A percentile compares a stretch with the other conserved stretches of the same genome.
Evolutionary conservation across 2,113 vertebrate genomes (phyloP).

Genomic region (Lampris incognitus): DNA sequence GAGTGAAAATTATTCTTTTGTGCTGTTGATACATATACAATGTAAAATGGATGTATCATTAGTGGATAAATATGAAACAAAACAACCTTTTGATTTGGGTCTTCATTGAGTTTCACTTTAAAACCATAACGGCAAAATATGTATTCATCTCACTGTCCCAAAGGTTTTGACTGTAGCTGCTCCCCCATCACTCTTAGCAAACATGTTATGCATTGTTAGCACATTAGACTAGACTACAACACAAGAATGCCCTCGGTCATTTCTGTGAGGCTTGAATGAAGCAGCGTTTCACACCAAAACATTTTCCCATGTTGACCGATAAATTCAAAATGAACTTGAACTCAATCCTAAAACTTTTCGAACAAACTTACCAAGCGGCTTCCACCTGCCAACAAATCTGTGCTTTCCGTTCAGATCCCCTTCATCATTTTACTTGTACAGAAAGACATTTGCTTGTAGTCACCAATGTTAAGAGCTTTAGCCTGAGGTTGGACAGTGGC

Average conservation of each 20-base stretch:
- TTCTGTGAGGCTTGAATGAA: no score
- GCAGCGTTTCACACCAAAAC: not conserved
- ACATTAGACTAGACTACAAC: not conserved
- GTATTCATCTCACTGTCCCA: not conserved
- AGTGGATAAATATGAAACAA: not conserved
- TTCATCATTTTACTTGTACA: not conserved
- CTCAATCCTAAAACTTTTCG: slow-evolving; percentile 15
- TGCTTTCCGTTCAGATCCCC: slow-evolving; percentile 19
- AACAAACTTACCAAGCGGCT: not conserved
- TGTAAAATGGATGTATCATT: not conserved
- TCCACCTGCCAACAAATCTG: slow-evolving; percentile 10
- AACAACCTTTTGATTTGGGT: not conserved
- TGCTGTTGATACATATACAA: not conserved
- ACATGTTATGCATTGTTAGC: slow-evolving; percentile 1
- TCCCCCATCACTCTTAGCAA: slow-evolving; percentile 8
- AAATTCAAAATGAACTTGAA: not conserved
- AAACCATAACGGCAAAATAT: not conserved
- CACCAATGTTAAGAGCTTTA: slow-evolving; percentile 21
- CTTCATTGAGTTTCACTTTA: not conserved
- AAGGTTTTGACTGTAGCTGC: not conserved
- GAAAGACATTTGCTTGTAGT: slow-evolving; percentile 8
- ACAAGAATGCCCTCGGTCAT: no score
- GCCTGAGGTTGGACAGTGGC: not conserved
- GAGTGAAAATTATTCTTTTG: slow-evolving; percentile 14
- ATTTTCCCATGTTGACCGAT: not conserved